Evolutionary conservation across 2,797 vertebrate species (phyloP), one percentile per base, ranked within the genome.

Genomic region (Labeo calbasu): DNA sequence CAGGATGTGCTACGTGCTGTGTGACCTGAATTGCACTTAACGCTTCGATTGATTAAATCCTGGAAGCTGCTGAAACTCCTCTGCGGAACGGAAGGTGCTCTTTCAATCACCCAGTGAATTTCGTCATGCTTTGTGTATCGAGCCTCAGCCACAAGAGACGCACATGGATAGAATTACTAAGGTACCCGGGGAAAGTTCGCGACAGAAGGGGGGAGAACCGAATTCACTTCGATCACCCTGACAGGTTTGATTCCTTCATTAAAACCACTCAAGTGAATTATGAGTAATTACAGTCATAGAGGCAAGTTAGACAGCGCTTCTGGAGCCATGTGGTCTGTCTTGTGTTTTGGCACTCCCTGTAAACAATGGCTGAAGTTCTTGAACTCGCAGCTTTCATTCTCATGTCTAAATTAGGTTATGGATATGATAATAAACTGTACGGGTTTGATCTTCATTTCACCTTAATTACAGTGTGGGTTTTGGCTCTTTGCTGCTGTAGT

Each of bases 231-330:
- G 23, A 81, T 85, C 81, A 71, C 57, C 81, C 66, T n/a, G 72
- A 63, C n/a, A 75, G 73, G 73, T 81, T 87, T 87, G 88, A 86
- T 87, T 77, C 32, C 83, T 83, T 89, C 86, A 88, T 86, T 88
- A 85, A 89, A 88, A 77, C 61, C 86, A 84, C 76, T 87, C 88
- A 90, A 88, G 91, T 92, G 92, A 92, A 92, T 91, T 92, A 92
- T 86, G 84, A 90, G 89, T 88, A 91, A 92, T 92, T 89, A 91
- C 90, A 85, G 48, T 66, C 72, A 79, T 59, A 77, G 80, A 83
- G 68, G 55, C 76, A 76, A 72, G 65, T 77, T 79, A 81, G 65
- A 70, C 80, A 55, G 48, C 21, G 51, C 77, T 5, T 88, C 53
- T 68, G n/a, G n/a, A n/a, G 83, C 53, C 79, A 76, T 51, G 23